Evolutionary conservation across 2,113 vertebrate species (phyloP).

Genomic region (Gallinago undulata): DNA sequence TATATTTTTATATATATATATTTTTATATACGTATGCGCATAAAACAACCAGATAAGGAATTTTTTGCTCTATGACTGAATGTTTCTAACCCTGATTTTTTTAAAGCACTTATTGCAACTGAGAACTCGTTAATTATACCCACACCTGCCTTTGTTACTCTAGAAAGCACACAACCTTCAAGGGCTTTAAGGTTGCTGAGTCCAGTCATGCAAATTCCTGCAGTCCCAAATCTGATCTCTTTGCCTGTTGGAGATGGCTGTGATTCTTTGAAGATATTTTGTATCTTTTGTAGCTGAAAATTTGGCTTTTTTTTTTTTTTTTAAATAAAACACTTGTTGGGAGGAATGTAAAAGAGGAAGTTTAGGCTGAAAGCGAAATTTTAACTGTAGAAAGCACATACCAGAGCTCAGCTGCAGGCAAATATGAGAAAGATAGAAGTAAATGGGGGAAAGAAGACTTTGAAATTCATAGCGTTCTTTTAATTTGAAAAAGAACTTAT

Average conservation of each 20-base stretch:
- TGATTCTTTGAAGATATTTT: neutral
- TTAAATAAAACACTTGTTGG: neutral
- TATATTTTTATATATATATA: neutral
- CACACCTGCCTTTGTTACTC: neutral
- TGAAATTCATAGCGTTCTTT: neutral
- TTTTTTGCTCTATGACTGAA: neutral
- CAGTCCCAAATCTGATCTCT: neutral
- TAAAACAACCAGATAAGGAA: neutral
- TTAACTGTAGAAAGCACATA: neutral
- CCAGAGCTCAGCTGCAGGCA: neutral
- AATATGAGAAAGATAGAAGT: neutral
- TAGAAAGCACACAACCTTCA: neutral
- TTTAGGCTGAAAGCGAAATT: neutral
- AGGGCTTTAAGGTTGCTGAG: neutral
- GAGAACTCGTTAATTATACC: neutral
- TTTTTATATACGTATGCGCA: too few species aligned
- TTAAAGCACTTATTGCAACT: neutral
- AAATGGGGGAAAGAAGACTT: neutral
- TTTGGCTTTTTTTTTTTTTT: neutral
- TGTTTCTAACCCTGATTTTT: neutral
- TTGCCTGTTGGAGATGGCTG: neutral
- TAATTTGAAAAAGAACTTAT: neutral
- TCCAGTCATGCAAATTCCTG: neutral
- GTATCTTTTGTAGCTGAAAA: neutral
- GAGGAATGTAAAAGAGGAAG: neutral